phyloP scores from a whole-genome alignment of 2,888 invertebrate genomes.

The Dorcus parallelipipedus region DNA sequence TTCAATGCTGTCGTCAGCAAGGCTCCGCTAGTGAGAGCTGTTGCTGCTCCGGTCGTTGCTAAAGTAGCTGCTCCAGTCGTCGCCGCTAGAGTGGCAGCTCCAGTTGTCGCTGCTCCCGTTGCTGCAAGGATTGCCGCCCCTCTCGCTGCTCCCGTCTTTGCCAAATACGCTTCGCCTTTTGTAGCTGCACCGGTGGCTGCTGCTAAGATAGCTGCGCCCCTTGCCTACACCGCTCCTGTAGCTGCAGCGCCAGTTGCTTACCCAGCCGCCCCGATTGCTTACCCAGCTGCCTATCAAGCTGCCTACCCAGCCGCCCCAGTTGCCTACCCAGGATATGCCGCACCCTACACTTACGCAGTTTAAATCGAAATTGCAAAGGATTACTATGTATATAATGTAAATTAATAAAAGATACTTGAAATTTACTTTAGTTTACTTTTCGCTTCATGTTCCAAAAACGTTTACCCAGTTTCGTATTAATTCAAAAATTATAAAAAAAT shows the following conservation, averaged over 20 bases:
- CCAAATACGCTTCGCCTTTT: constrained; percentile 19
- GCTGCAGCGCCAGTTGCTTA: constrained; percentile 19
- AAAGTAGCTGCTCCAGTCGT: constrained; percentile 24
- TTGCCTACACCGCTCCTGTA: constrained; percentile 17
- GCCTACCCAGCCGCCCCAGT: not conserved
- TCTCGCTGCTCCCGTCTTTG: constrained; percentile 19
- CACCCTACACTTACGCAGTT: constrained; percentile 5
- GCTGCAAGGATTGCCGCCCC: constrained; percentile 30
- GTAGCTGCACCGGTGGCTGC: constrained; percentile 28
- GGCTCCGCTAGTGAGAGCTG: constrained; percentile 46
- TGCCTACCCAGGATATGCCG: not conserved
- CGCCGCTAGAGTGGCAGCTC: constrained; percentile 38
- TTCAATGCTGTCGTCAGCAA: constrained; percentile 67
- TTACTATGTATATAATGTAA: not conserved
- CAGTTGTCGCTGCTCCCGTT: constrained; percentile 33
- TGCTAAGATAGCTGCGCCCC: constrained; percentile 23
- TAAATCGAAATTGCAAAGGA: not conserved
- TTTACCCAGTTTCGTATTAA: no score
- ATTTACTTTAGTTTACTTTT: no score
- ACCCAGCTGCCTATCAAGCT: constrained; percentile 6
- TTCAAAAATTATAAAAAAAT: no score
- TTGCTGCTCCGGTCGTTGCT: constrained; percentile 24
- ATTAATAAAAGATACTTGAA: no score
- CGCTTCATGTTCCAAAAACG: no score
- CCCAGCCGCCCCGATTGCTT: constrained; percentile 9